A percentile compares a stretch with the other conserved stretches of the same genome.
phyloP scores from a whole-genome alignment of 2,797 vertebrate genomes.

The Lates japonicus region DNA sequence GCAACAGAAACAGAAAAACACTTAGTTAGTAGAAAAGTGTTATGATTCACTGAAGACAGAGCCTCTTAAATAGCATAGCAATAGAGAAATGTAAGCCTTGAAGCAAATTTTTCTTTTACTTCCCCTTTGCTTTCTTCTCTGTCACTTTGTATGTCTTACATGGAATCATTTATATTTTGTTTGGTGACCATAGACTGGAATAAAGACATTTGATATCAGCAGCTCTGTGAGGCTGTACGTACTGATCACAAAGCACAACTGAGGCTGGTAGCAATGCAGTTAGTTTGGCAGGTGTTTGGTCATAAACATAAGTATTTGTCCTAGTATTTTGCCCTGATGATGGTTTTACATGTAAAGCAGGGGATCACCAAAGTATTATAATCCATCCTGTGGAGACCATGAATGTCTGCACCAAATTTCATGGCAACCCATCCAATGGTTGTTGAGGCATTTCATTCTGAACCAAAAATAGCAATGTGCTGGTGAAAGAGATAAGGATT shows the following conservation, averaged over 20 bases:
- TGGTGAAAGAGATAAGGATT: no score
- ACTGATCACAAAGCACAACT: neutral
- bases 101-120: neutral
- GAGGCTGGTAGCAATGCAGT: no score
- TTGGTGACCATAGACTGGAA: neutral
- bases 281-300: no score
- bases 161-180: neutral
- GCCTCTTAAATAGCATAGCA: neutral
- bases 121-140: neutral
- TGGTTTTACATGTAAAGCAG: neutral
- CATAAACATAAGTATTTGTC: no score
- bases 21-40: neutral
- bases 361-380: no score
- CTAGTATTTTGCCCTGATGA: no score
- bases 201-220: neutral
- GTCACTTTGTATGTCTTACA: neutral
- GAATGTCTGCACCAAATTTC: no score
- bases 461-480: no score
- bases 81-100: neutral
- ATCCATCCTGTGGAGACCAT: no score
- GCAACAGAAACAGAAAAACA: conserved; percentile 2
- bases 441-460: no score
- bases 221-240: no score
- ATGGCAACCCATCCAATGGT: no score
- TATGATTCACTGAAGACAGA: neutral